A percentile compares a stretch with the other conserved stretches of the same genome.
phyloP scores from a whole-genome alignment of 2,797 vertebrate species.

The Valencia hispanica region DNA sequence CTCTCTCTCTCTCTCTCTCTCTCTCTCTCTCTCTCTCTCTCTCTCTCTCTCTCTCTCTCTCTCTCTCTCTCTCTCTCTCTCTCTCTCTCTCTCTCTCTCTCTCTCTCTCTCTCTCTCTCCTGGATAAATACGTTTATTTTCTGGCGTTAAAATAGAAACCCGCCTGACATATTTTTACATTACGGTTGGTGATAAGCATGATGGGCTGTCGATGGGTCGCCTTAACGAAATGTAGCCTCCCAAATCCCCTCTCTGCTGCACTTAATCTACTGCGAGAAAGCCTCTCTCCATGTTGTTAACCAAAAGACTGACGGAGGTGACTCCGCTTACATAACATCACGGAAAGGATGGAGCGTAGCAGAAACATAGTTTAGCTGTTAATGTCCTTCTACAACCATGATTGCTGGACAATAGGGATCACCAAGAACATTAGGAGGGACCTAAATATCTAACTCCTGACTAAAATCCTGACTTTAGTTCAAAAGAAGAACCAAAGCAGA shows the following conservation, averaged over 20 bases:
- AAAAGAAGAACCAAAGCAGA: not conserved
- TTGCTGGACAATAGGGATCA: not conserved
- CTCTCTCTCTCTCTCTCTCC: conserved; percentile 10
- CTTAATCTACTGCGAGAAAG: conserved; percentile 50
- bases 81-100: conserved; percentile 15
- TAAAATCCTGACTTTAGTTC: no score
- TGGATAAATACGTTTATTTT: conserved; percentile 34
- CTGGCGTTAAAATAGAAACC: conserved; percentile 45
- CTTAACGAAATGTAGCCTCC: conserved; percentile 36
- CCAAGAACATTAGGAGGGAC: not conserved
- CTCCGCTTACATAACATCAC: conserved; percentile 12
- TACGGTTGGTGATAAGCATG: conserved; percentile 37
- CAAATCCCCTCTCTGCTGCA: conserved; percentile 65
- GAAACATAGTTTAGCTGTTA: conserved; percentile 16
- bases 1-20: conserved; percentile 12
- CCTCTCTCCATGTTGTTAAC: no score
- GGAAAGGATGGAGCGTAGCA: conserved; percentile 3
- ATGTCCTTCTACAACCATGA: not conserved
- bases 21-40: conserved; percentile 21
- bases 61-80: not conserved
- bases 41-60: not conserved
- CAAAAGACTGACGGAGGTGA: conserved; percentile 20
- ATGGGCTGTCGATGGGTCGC: conserved; percentile 53
- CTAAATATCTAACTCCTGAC: no score
- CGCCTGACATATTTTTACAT: conserved; percentile 52